These are phyloP conservation scores for Drosophila sechellia DNA, from an alignment of 1,140 invertebrate species.

Conservation along the genomic window DNA sequence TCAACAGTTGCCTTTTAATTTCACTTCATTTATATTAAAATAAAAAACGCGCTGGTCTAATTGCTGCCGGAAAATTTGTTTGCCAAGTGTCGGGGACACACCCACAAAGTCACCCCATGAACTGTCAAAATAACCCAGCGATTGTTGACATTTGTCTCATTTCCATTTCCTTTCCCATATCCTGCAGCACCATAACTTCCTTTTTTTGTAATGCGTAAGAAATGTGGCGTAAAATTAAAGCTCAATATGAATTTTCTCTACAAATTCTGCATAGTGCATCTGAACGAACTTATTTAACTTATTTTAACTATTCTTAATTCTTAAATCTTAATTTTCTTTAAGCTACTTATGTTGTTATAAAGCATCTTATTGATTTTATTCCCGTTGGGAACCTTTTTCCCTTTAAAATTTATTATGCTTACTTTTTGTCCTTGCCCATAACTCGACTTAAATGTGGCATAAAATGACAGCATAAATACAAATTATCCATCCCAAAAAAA, in stretches of 20 bases:
- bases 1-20: conserved; percentile 82
- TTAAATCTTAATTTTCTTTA: too few species aligned
- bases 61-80: conserved; percentile 71
- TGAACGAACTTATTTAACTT: too few species aligned
- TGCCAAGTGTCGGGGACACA: conserved; percentile 62
- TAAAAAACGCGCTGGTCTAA: conserved; percentile 61
- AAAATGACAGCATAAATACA: conserved; percentile 70
- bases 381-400: not conserved
- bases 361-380: not conserved
- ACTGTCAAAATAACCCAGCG: conserved; percentile 34
- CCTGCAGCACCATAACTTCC: not conserved
- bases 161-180: conserved; percentile 19
- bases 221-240: too few species aligned
- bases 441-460: conserved; percentile 70
- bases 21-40: conserved; percentile 78
- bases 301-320: too few species aligned
- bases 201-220: not conserved
- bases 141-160: conserved; percentile 49
- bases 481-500: conserved; percentile 50
- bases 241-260: not conserved
- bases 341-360: too few species aligned
- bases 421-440: conserved; percentile 34
- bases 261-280: too few species aligned
- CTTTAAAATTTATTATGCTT: conserved; percentile 12
- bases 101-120: conserved; percentile 54